Conservation (phyloP, 2,113 vertebrate species). For the Semnornis frantzii region DNA sequence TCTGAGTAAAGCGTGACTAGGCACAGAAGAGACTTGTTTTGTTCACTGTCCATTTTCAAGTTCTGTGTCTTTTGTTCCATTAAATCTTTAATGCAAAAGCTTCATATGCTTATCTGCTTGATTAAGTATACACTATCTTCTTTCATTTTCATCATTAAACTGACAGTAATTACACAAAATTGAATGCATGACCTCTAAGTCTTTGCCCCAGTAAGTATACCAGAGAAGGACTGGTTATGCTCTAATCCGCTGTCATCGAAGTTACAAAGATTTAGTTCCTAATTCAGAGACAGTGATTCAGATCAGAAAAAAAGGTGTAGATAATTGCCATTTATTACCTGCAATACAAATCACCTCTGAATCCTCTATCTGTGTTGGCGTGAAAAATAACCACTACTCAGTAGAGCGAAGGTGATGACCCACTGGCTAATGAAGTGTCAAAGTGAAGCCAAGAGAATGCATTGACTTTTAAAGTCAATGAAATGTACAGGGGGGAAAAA, state of each 20-base stretch:
- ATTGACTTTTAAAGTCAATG: constrained; percentile 13
- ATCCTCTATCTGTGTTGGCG: background rate
- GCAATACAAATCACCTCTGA: constrained; percentile 13
- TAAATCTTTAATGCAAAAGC: constrained; percentile 39
- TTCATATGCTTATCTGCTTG: constrained; percentile 58
- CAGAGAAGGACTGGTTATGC: background rate
- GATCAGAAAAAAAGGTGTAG: constrained; percentile 22
- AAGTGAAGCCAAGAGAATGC: background rate
- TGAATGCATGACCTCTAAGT: constrained; percentile 62
- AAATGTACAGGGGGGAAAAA: background rate
- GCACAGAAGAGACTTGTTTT: background rate
- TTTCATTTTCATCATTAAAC: constrained; percentile 60
- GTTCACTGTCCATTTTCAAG: background rate
- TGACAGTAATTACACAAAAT: constrained; percentile 65
- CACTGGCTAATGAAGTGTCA: constrained; percentile 30
- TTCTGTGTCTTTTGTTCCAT: constrained; percentile 20
- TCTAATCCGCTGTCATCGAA: constrained; percentile 46
- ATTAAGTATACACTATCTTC: constrained; percentile 55
- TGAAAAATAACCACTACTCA: constrained; percentile 19
- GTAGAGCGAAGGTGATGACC: background rate
- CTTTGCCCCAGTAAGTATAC: constrained; percentile 39
- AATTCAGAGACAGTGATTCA: constrained; percentile 10
- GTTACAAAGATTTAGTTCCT: constrained; percentile 39
- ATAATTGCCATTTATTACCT: constrained; percentile 51
- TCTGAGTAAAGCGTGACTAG: background rate